Evolutionary conservation across 2,888 invertebrate species (phyloP), one percentile per base, ranked within the genome.

Genomic region (Epiblema foenella): DNA sequence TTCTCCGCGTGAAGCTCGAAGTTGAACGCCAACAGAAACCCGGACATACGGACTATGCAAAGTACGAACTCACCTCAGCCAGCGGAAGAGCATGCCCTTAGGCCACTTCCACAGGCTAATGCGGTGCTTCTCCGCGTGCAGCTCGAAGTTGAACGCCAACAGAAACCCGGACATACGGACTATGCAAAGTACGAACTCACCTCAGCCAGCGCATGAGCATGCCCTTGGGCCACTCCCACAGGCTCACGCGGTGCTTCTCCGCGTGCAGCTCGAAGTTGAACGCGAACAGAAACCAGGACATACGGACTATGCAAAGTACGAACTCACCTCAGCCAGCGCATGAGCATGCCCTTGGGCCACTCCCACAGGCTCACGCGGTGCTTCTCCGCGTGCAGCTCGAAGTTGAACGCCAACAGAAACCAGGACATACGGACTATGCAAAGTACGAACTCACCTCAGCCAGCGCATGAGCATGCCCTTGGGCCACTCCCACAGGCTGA

Each of bases 101-200:
- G 90, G 91, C 73, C 84, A 83, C 11, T 87, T 81, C 67, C 74
- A 29, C 86, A 87, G 86, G 15, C 75, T 80, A 18, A 87, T 59
- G 0, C 69, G 54, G 33, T 87, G 79, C 33, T 81, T 88, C 80
- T 93, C 91, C 0, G 83, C 74, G 49, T 86, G 73, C 0, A 90
- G 73, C 77, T 88, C 83, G 67, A 90, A 83, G 77, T 93, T 93
- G 78, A 87, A 93, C 0, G 90, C 87, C 52, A 93, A 79, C 8
- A 93, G 83, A 75, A 92, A 92, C 66, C 86, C 85, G 3, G 93
- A 91, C 88, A 91, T 90, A n/a, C n/a, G n/a, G n/a, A n/a, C n/a
- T n/a, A n/a, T n/a, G n/a, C n/a, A n/a, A n/a, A n/a, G n/a, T 24
- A 24, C 10, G 7, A 7, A 1, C n/a, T 67, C 76, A 93, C 93